Evolutionary conservation across 1,140 invertebrate genomes (phyloP).

Genomic region (Drosophila mojavensis): DNA sequence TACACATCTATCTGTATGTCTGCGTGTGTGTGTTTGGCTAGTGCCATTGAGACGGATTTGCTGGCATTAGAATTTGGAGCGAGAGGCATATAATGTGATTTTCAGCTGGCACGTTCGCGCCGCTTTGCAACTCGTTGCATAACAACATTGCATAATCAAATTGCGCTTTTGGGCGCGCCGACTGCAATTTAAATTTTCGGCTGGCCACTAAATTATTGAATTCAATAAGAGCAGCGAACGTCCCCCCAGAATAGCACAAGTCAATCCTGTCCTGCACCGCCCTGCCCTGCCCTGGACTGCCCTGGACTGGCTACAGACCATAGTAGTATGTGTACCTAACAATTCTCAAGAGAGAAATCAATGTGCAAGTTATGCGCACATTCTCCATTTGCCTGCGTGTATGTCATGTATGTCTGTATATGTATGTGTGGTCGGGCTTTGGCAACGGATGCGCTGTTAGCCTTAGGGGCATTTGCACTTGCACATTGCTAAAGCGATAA

Average conservation of each 20-base stretch:
- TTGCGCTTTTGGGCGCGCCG: slow-evolving; percentile 72
- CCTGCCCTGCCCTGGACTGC: background rate
- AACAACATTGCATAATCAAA: slow-evolving; percentile 80
- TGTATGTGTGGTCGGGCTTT: slow-evolving; percentile 6
- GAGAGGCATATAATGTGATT: slow-evolving; percentile 78
- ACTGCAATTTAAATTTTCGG: slow-evolving; percentile 76
- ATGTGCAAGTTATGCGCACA: slow-evolving; percentile 80
- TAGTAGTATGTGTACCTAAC: slow-evolving; percentile 22
- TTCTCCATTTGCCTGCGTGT: slow-evolving; percentile 42
- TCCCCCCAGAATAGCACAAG: background rate
- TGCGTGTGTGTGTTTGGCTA: slow-evolving; percentile 37
- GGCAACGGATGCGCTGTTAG: slow-evolving; percentile 64
- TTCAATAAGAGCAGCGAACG: slow-evolving; percentile 66
- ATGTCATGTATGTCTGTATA: background rate
- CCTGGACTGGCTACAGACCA: slow-evolving; percentile 36
- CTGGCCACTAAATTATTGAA: slow-evolving; percentile 79
- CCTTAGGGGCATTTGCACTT: slow-evolving; percentile 79
- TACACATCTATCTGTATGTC: slow-evolving; percentile 34
- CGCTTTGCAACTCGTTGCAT: slow-evolving; percentile 52
- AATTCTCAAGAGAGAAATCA: slow-evolving; percentile 79
- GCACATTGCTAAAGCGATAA: slow-evolving; percentile 74
- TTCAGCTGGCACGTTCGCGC: slow-evolving; percentile 66
- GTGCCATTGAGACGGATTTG: slow-evolving; percentile 82
- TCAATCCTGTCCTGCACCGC: slow-evolving; percentile 24
- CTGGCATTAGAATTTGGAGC: slow-evolving; percentile 65